Base-by-base conservation (phyloP, 1,140 invertebrate genomes). In the Papilio glaucus region DNA sequence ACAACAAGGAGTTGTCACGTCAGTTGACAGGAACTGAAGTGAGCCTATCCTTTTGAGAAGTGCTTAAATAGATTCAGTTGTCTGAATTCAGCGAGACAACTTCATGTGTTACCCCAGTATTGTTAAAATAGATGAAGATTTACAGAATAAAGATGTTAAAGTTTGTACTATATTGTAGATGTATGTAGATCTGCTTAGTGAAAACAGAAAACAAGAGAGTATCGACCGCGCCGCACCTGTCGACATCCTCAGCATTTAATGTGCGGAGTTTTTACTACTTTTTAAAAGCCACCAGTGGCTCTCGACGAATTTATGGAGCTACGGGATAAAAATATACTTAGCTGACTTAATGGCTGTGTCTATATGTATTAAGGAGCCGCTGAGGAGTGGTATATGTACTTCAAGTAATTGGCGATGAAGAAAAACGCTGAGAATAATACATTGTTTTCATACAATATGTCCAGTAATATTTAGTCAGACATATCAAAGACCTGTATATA, bases 181-280 rank as follows among this genome's bases (percentile, higher is more conserved):
- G 13, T 49, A 18, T 26, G 21, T 12, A 70, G 73, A 75, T 45
- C 79, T 80, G 77, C 71, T 78, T 74, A 76, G 76, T 77, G 69
- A 78, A 80, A 79, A 81, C 72, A 71, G 70, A 78, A 80, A 79
- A 81, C 73, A 71, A 68, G 63, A 76, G 60, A 69, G 71, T 80
- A 86, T 86, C 81, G 82, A 85, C 81, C 81, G 70, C 8, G 61
- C 45, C 77, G 75, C 82, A 88, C 82, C 85, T 87, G 82, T 82
- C 81, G 83, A 87, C 86, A 83, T 76, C 81, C 86, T 80, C 84
- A 75, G 77, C 77, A 75, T 84, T 57, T 87, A 84, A 87, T 83
- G 82, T 72, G 26, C 37, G 60, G 68, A 78, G 77, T 81, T 86
- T 89, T 90, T 88, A 90, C 86, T 85, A 85, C 86, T 87, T 88